Base-by-base conservation (phyloP, 1,140 invertebrate species). In the Apis florea region DNA sequence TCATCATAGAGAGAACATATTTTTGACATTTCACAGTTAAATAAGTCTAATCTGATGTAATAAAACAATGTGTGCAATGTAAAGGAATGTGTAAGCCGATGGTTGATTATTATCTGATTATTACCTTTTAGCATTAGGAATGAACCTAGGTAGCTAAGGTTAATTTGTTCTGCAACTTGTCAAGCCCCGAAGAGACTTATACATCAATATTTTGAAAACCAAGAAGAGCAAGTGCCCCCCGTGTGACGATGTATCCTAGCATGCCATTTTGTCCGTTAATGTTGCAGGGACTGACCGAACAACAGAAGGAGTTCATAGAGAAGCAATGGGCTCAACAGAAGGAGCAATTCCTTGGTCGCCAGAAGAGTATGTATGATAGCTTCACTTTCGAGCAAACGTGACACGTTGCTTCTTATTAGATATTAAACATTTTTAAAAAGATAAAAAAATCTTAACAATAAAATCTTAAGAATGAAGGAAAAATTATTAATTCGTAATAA, bases 271-370 rank as follows among this genome's bases (percentile, higher is more conserved):
- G 74, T 89, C 90, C 80, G 19, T 82, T 76, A 58, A 21, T 82
- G 80, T 82, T 93, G 92, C 93, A 98, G 97, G 97, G 97, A 93
- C 96, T 97, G 93, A 96, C 97, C 93, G 96, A 96, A 90, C 94
- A 95, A 91, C 95, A 95, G 94, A 98, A 98, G 95, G 97, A 98
- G 93, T 92, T 92, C 89, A 94, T 95, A 89, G 97, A 98, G 94
- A 98, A 97, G 94, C 94, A 95, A 89, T 98, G 97, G 97, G 95
- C 96, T 88, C 96, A 98, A 92, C 97, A 96, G 92, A 96, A 96
- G 93, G 96, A 97, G 89, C 96, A 97, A 93, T 98, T 98, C 94
- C 95, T 96, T 91, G 96, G 96, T 94, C 97, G 97, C 91, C 97
- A 97, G 93, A 97, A 97, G 95, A 95, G 97, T 98, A 96, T 95